phyloP scores from a whole-genome alignment of 2,113 vertebrate species.

The Climacteris rufus region DNA sequence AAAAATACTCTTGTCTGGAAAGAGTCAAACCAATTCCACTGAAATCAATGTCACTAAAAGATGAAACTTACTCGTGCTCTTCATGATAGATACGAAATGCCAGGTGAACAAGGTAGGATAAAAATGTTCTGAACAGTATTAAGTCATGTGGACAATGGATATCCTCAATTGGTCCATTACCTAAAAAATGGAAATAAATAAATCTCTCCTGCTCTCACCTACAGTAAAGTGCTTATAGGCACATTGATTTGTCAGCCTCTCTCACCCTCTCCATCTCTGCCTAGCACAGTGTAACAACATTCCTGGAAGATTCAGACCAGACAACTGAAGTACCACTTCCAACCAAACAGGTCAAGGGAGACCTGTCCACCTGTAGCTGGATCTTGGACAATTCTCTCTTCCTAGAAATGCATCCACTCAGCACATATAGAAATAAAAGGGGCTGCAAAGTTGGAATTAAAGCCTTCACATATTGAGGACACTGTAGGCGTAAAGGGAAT shows the following conservation, averaged over 20 bases:
- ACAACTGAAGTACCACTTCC: not conserved
- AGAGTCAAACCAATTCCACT: not conserved
- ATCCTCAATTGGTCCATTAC: conserved; percentile 54
- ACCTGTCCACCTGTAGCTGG: not conserved
- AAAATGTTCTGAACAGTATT: conserved; percentile 77
- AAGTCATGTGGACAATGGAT: conserved; percentile 75
- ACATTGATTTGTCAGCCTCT: not conserved
- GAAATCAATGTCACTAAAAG: not conserved
- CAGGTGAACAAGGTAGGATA: conserved; percentile 78
- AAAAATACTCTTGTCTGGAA: not conserved
- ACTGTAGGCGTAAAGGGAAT: not conserved
- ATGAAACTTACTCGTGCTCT: conserved; percentile 76
- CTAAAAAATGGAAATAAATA: not conserved
- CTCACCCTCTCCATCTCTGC: not conserved
- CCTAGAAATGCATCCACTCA: not conserved
- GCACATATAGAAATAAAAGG: not conserved
- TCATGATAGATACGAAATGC: conserved; percentile 80
- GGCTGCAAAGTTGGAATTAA: not conserved
- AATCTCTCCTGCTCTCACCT: not conserved
- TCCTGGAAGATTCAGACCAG: not conserved
- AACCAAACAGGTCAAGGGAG: not conserved
- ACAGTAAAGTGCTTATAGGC: not conserved
- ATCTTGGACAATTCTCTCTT: not conserved
- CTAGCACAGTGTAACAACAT: not conserved
- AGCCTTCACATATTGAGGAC: not conserved